Base-by-base conservation (phyloP, 1,140 invertebrate genomes). In the Galleria mellonella region DNA sequence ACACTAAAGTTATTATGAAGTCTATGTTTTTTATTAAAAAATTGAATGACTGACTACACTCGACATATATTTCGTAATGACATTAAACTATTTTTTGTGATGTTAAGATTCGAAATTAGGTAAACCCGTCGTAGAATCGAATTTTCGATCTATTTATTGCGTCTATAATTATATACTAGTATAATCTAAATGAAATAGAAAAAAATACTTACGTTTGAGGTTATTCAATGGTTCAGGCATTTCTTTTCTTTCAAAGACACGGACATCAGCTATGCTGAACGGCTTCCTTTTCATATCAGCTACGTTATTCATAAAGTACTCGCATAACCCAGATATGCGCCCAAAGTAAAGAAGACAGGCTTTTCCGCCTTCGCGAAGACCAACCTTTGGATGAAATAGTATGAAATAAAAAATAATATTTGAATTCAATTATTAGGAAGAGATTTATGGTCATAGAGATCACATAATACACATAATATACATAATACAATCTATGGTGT, bases 161-260 rank as follows among this genome's bases (percentile, higher is more conserved):
- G n/a, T n/a, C n/a, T n/a, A n/a, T n/a, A n/a, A n/a, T n/a, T n/a
- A n/a, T n/a, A n/a, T n/a, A n/a, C n/a, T n/a, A n/a, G n/a, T n/a
- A n/a, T n/a, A n/a, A n/a, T n/a, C n/a, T n/a, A n/a, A n/a, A n/a
- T n/a, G n/a, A 23, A 23, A 23, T 23, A 7, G 15, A 33, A 35
- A 41, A 8, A 23, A 14, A 9, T 0, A 54, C 68, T 68, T 28
- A 87, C 87, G 73, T 66, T 84, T 83, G 43, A 88, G 72, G 38
- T 87, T 83, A 45, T 84, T 78, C 37, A 88, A 75, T 3, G 82
- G 64, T 9, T 87, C 85, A 0, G 87, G 84, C 52, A 87, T 52
- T 6, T 81, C 71, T 1, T 59, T 50, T 15, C 68, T 72, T 51
- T 88, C 79, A 9, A 62, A 58, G 2, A 89, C 74, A 7, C 54